Evolutionary conservation across 2,888 invertebrate genomes (phyloP).

Genomic region (Euproctis similis): DNA sequence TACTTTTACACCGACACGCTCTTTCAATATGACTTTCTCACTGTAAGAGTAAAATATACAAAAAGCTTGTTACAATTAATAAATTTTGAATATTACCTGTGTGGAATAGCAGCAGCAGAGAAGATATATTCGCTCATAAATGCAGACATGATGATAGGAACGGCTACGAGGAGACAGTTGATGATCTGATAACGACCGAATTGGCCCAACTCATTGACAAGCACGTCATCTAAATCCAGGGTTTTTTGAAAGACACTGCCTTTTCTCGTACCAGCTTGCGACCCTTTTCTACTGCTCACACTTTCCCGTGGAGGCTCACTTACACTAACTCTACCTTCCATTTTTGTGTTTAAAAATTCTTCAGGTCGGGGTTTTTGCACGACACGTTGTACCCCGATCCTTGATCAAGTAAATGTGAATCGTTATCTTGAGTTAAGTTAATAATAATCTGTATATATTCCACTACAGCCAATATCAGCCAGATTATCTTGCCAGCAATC

Average conservation of each 20-base stretch:
- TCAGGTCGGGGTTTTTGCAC: background rate
- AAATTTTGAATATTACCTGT: conserved; percentile 81
- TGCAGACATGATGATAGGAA: conserved; percentile 80
- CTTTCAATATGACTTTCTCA: no score
- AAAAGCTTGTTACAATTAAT: no score
- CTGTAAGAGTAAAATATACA: no score
- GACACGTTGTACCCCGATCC: background rate
- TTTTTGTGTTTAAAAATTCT: background rate
- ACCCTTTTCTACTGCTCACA: background rate
- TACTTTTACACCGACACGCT: no score
- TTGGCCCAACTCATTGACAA: conserved; percentile 74
- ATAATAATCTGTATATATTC: conserved; percentile 13
- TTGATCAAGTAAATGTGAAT: conserved; percentile 13
- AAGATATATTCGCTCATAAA: conserved; percentile 82
- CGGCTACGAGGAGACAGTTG: conserved; percentile 75
- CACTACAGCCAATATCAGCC: conserved; percentile 1
- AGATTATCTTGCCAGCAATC: background rate
- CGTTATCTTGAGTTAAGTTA: conserved; percentile 16
- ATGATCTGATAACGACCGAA: conserved; percentile 79
- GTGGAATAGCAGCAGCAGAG: conserved; percentile 79
- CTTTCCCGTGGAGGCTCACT: background rate
- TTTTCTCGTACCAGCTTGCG: background rate
- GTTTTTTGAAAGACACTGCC: conserved; percentile 16
- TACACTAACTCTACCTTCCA: conserved; percentile 1
- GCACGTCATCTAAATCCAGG: conserved; percentile 65